Base-by-base conservation (phyloP, 2,888 invertebrate genomes). In the Eumacrocentrus americanus region DNA sequence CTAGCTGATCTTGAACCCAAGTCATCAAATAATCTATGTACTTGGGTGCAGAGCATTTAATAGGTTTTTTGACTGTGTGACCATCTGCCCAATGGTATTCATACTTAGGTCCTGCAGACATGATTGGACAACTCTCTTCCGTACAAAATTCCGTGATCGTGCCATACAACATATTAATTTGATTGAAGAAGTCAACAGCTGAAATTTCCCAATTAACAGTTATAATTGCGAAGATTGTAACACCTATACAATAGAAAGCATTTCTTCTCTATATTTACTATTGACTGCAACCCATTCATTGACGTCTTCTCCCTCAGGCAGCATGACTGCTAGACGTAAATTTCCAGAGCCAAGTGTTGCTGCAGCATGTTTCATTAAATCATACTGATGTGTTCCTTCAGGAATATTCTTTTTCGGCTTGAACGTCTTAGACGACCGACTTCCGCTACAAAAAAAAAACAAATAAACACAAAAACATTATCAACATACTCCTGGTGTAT, bases 271-370 rank as follows among this genome's bases (percentile, higher is more conserved):
- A 38, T 48, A 88, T 94, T 89, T 82, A 96, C 98, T 98, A 81
- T 99, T 99, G 46, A 99, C 98, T 57, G 99, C 99, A 40, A 99
- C 95, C 99, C 99, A 99, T 85, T 99, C 99, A 79, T 99, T 98
- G 67, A 97, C 87, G 83, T 99, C 99, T 83, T 99, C 99, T 35
- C 99, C 98, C 82, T 98, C 98, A 0, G 98, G 98, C 70, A 98
- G 84, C 87, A 94, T 91, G 57, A 99, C 98, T 44, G 98, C 99
- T 65, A 96, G 87, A 64, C 98, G 86, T 68, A 99, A 85, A 84
- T 98, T 98, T 20, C 98, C 98, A 47, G 97, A 98, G 59, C 98
- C 99, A 42, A 99, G 84, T 0, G 99, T 99, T 60, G 97, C 96
- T 1, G 97, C 97, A n/a, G 95, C 95, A 86, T 96, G 97, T 84